These are phyloP conservation scores for Neuroscelio doddi DNA, from an alignment of 2,888 invertebrate genomes.

Conservation along the genomic window DNA sequence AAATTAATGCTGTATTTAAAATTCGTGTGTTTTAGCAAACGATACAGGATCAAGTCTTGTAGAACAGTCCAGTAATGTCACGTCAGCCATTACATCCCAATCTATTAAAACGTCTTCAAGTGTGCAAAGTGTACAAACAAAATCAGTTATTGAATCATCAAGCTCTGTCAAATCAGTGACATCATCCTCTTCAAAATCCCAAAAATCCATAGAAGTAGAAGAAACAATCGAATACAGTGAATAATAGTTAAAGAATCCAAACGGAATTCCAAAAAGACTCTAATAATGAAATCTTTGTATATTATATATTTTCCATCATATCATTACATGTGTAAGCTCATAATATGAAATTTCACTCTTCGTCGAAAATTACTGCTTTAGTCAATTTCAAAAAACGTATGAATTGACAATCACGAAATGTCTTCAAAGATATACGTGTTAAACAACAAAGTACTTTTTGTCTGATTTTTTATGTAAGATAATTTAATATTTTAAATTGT, in stretches of 20 bases:
- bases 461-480: no score
- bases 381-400: no score
- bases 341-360: no score
- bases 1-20: no score
- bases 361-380: no score
- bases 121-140: slow-evolving; percentile 73
- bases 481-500: no score
- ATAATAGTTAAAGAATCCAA: slow-evolving; percentile 31
- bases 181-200: slow-evolving; percentile 77
- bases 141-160: slow-evolving; percentile 67
- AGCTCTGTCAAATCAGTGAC: slow-evolving; percentile 71
- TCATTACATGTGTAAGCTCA: no score
- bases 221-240: slow-evolving; percentile 60
- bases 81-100: slow-evolving; percentile 61
- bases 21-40: slow-evolving; percentile 54
- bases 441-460: no score
- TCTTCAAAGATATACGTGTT: no score
- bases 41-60: slow-evolving; percentile 58
- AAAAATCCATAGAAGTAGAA: slow-evolving; percentile 79
- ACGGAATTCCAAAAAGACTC: background rate
- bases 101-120: slow-evolving; percentile 75
- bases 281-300: background rate
- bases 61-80: slow-evolving; percentile 61
- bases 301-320: no score
- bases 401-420: no score